phyloP scores from a whole-genome alignment of 2,797 vertebrate species.

The Acipenser transmontanus region DNA sequence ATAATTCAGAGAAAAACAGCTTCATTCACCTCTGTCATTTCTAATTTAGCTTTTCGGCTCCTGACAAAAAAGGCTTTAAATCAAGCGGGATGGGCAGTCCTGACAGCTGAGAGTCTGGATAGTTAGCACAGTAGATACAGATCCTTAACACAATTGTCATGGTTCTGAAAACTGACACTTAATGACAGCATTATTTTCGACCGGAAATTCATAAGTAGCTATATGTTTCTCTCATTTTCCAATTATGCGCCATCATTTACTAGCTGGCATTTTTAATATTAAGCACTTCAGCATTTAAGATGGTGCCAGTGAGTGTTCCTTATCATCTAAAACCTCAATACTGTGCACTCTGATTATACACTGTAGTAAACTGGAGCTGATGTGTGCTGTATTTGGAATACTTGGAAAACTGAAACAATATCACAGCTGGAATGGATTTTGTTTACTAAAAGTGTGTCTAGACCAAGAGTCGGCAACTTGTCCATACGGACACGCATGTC shows the following conservation, averaged over 20 bases:
- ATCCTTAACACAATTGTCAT: constrained; percentile 48
- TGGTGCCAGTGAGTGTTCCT: no score
- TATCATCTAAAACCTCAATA: no score
- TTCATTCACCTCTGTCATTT: constrained; percentile 65
- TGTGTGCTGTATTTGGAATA: no score
- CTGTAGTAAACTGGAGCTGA: no score
- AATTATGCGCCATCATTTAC: no score
- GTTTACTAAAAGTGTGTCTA: no score
- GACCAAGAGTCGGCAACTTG: no score
- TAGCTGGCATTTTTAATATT: constrained; percentile 44
- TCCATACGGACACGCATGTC: no score
- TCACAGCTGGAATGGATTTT: no score
- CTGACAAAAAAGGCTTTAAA: constrained; percentile 57
- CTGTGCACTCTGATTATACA: no score
- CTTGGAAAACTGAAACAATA: no score
- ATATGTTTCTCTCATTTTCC: constrained; percentile 6
- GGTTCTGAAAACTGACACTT: constrained; percentile 32
- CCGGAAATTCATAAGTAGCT: constrained; percentile 12
- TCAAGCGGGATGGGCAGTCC: constrained; percentile 53
- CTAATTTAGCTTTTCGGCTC: constrained; percentile 52
- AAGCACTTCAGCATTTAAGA: constrained; percentile 27
- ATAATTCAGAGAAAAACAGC: constrained; percentile 43
- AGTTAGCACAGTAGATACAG: constrained; percentile 30
- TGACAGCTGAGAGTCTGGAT: constrained; percentile 48
- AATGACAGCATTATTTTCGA: constrained; percentile 46